phyloP scores from a whole-genome alignment of 2,888 invertebrate genomes.

The Trachelus stipa region DNA sequence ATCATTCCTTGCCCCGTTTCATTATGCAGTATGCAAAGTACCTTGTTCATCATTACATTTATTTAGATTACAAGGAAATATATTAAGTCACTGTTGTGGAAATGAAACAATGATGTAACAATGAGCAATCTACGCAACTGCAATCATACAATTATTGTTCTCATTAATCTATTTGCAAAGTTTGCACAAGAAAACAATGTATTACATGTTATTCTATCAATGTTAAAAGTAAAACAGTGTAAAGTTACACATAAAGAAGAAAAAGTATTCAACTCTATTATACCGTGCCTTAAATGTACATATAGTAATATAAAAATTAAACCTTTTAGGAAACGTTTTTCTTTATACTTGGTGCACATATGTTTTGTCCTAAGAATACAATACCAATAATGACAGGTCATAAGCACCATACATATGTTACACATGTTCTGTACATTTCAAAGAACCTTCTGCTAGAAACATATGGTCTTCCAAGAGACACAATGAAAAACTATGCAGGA shows the following conservation, averaged over 20 bases:
- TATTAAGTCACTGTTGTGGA: not conserved
- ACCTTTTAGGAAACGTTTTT: not conserved
- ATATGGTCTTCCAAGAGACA: not conserved
- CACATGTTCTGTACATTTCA: not conserved
- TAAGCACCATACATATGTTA: not conserved
- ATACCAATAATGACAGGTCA: not conserved
- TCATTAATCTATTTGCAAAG: not conserved
- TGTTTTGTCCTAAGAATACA: not conserved
- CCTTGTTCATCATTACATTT: too few species aligned
- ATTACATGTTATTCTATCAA: not conserved
- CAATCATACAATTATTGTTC: not conserved
- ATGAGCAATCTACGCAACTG: not conserved
- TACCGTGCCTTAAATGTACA: slow-evolving; percentile 28
- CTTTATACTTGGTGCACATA: not conserved
- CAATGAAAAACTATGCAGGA: not conserved
- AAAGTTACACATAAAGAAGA: slow-evolving; percentile 11
- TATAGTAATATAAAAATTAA: slow-evolving; percentile 34
- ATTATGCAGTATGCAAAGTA: slow-evolving; percentile 6
- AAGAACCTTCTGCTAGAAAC: not conserved
- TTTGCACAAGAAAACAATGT: not conserved
- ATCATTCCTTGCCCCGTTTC: not conserved
- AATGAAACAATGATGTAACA: not conserved
- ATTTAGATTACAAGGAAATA: not conserved
- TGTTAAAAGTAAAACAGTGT: slow-evolving; percentile 18
- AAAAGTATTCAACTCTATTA: slow-evolving; percentile 34